These are phyloP conservation scores for Lophura nycthemera DNA, from an alignment of 2,113 vertebrate species.

Conservation along the genomic window DNA sequence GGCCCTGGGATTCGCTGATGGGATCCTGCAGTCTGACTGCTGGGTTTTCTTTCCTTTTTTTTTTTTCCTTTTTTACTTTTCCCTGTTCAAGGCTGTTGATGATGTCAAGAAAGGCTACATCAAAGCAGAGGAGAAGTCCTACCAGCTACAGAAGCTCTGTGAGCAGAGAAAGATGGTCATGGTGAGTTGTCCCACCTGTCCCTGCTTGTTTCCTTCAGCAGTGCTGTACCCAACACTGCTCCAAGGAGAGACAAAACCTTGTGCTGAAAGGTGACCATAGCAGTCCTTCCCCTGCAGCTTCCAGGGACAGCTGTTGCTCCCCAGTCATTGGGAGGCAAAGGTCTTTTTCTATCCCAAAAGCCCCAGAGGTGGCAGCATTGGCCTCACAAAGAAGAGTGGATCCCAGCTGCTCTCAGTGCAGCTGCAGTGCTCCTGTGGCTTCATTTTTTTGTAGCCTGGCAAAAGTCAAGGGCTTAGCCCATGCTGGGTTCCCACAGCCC, in stretches of 20 bases:
- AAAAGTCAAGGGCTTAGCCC: neutral
- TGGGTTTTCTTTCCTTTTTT: neutral
- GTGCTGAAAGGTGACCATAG: neutral
- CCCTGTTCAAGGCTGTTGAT: constrained; percentile 87
- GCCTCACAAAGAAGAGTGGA: neutral
- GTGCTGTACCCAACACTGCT: neutral
- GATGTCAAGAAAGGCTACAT: constrained; percentile 97
- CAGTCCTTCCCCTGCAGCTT: neutral
- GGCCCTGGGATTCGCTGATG: too few relatives aligned
- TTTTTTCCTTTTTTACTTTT: neutral
- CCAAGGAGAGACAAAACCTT: neutral
- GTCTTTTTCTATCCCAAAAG: neutral
- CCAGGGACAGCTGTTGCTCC: neutral
- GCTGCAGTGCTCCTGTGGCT: neutral
- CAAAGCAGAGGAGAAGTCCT: constrained; percentile 96
- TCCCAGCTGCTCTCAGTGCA: rapidly evolving
- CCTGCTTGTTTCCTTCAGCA: neutral
- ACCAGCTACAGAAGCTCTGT: constrained; percentile 95
- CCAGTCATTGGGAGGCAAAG: neutral
- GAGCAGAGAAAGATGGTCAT: constrained; percentile 97
- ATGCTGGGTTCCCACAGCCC: too few relatives aligned
- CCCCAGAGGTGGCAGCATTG: neutral
- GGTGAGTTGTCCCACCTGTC: constrained; percentile 75
- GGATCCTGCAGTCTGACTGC: neutral
- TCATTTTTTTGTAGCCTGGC: neutral